Conservation (phyloP, 1,140 invertebrate genomes). For the Drosophila albomicans region DNA sequence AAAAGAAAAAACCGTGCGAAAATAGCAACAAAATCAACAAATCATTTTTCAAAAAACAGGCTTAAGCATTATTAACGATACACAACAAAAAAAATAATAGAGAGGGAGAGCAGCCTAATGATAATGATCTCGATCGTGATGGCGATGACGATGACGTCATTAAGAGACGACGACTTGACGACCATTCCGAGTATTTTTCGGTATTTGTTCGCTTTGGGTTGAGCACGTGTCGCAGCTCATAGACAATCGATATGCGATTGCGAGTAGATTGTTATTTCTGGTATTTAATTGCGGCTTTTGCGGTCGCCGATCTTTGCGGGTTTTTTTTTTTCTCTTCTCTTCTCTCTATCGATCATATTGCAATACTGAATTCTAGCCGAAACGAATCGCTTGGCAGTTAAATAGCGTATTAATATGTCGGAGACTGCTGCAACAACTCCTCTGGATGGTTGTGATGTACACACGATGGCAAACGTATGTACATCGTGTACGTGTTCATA, state of each 20-base stretch:
- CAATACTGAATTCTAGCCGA: not conserved
- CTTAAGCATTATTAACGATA: slow-evolving; percentile 4
- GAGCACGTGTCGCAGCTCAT: slow-evolving; percentile 33
- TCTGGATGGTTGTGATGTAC: not conserved
- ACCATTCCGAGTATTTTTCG: slow-evolving; percentile 4
- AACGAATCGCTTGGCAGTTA: slow-evolving; percentile 2
- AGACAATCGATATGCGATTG: slow-evolving; percentile 8
- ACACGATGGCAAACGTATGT: not conserved
- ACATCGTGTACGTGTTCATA: slow-evolving; percentile 2
- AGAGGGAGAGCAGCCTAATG: slow-evolving; percentile 1
- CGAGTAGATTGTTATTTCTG: slow-evolving; percentile 41
- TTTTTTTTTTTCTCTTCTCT: slow-evolving; percentile 2
- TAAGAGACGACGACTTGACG: not conserved
- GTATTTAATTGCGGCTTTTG: slow-evolving; percentile 41
- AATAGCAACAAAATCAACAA: slow-evolving; percentile 1
- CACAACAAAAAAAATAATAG: not conserved
- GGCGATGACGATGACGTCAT: slow-evolving; percentile 9
- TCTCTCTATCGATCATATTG: not conserved
- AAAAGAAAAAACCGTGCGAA: slow-evolving; percentile 6
- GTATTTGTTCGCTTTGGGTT: not conserved
- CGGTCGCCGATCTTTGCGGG: slow-evolving; percentile 9
- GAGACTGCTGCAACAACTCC: not conserved
- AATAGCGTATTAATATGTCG: slow-evolving; percentile 1
- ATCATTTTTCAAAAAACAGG: not conserved
- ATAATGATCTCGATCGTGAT: slow-evolving; percentile 14